Base-by-base conservation (phyloP, 2,113 vertebrate genomes). In the Tilapia sparmanii region DNA sequence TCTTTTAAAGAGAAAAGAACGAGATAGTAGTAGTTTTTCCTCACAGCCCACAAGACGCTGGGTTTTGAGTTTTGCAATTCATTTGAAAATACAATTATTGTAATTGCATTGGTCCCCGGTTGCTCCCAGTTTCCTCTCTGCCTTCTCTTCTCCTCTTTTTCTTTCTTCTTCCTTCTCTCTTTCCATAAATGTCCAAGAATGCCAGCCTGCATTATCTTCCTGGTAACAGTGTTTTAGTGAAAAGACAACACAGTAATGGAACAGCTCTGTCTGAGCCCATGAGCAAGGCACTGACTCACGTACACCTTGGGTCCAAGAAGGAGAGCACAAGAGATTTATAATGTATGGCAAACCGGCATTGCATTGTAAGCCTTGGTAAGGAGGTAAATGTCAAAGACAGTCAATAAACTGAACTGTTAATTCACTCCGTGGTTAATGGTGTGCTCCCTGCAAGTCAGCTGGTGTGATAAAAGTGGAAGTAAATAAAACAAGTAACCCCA, bases 401-500 rank as follows among this genome's bases (percentile, higher is more conserved):
- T 45, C 68, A 55, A 59, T 68, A 63, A 22, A 42, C 40, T 35
- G 42, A 52, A 50, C 9, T 52, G 57, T 55, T 10, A 45, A 29
- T 26, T 50, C 26, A 31, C 7, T 31, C 29, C 16, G 29, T 80
- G 45, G 16, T 42, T 81, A 79, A 81, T 50, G 61, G 5, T 52
- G 35, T 42, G 15, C 76, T 52, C 5, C 47, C 71, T 45, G 42
- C 47, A 16, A 24, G 80, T 78, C 45, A 88, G 83, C 86, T 29
- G 61, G 4, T 81, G 68, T 84, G 90, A 93, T 89, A 84, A 94
- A 93, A 93, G 73, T 53, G 73, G 38, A 55, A 68, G 85, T 83
- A 87, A 84, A 90, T 78, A 29, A 81, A 93, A 91, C 80, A 82
- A 85, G 89, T 57, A 50, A 81, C 50, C 87, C 86, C 73, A 18